Conservation (phyloP, 2,113 vertebrate genomes). For the Thamnophis sirtalis region DNA sequence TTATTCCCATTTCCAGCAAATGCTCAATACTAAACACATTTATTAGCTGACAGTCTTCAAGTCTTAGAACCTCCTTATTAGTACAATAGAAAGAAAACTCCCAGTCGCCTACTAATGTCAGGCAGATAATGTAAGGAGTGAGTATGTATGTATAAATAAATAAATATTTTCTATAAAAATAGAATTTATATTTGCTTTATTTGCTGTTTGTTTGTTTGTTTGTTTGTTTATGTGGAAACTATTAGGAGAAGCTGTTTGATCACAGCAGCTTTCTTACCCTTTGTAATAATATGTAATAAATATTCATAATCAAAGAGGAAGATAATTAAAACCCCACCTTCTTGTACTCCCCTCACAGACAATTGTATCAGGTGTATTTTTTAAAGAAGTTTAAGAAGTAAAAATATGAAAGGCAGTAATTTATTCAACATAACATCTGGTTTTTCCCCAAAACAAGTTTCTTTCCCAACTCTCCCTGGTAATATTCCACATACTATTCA, state of each 20-base stretch:
- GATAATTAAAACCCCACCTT: not conserved
- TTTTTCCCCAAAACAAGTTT: not conserved
- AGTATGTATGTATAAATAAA: not conserved
- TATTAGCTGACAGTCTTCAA: conserved; percentile 63
- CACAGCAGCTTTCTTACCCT: not conserved
- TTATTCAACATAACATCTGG: not conserved
- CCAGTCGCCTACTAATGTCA: conserved; percentile 43
- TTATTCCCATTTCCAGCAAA: conserved; percentile 42
- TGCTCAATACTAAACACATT: conserved; percentile 64
- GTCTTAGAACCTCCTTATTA: conserved; percentile 63
- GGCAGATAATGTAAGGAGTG: conserved; percentile 58
- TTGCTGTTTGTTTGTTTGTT: no score
- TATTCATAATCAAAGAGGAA: not conserved
- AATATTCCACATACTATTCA: not conserved
- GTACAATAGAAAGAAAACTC: conserved; percentile 55
- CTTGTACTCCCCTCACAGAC: not conserved
- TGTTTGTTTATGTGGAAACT: no score
- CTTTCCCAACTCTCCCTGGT: not conserved
- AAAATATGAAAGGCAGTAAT: not conserved
- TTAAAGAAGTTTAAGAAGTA: not conserved
- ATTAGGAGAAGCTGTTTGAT: not conserved
- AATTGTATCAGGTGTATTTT: not conserved
- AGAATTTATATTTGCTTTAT: not conserved
- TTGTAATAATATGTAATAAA: not conserved
- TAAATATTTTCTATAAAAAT: not conserved